Percentiles rank a stretch among this genome's conserved stretches.
Evolutionary conservation across 2,888 invertebrate species (phyloP).

Genomic region (Erannis defoliaria): DNA sequence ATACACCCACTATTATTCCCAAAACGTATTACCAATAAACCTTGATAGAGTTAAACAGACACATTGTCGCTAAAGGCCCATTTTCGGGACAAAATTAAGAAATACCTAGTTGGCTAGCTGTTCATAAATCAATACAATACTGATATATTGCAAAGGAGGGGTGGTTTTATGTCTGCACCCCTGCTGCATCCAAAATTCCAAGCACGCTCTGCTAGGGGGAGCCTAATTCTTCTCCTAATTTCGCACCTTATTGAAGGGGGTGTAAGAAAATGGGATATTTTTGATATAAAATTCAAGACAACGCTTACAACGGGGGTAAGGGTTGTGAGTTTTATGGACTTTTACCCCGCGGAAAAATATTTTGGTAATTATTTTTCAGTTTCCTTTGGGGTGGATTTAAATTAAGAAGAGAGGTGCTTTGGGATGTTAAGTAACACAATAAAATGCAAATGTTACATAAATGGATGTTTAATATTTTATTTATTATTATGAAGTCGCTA

Average conservation of each 20-base stretch:
- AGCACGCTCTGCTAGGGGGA: constrained; percentile 75
- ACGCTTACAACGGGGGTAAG: constrained; percentile 48
- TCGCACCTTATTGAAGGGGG: constrained; percentile 82
- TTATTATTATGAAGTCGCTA: too few species aligned
- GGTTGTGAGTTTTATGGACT: constrained; percentile 53
- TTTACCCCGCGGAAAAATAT: constrained; percentile 40
- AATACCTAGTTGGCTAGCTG: constrained; percentile 54
- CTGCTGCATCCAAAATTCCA: constrained; percentile 70
- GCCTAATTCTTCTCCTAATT: constrained; percentile 84
- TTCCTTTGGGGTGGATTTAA: constrained; percentile 26
- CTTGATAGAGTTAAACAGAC: constrained; percentile 49
- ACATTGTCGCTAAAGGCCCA: constrained; percentile 47
- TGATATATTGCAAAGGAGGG: constrained; percentile 51
- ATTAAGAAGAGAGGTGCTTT: constrained; percentile 21
- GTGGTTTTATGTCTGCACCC: constrained; percentile 52
- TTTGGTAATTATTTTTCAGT: constrained; percentile 38
- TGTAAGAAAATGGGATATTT: constrained; percentile 77
- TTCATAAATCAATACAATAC: constrained; percentile 64
- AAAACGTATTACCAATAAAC: constrained; percentile 55
- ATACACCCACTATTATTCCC: constrained; percentile 51
- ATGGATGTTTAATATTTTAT: background rate
- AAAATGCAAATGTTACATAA: constrained; percentile 25
- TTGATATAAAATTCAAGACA: constrained; percentile 65
- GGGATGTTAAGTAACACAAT: constrained; percentile 26
- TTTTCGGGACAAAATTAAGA: constrained; percentile 63